phyloP scores from a whole-genome alignment of 2,797 vertebrate species.

The Chelonia mydas region DNA sequence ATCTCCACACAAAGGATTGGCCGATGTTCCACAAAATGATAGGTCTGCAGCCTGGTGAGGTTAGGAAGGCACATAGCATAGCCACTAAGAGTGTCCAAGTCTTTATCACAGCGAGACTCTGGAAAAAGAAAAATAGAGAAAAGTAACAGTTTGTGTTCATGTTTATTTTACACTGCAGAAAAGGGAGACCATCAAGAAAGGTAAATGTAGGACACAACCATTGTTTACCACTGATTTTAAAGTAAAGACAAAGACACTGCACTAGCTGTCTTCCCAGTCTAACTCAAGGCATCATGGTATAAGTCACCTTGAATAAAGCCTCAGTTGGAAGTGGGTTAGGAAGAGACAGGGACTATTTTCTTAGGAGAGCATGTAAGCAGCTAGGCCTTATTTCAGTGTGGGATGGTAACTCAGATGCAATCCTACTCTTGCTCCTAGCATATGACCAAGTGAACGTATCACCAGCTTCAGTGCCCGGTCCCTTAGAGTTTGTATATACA shows the following conservation, averaged over 20 bases:
- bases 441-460: background rate
- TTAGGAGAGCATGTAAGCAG: background rate
- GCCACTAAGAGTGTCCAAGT: conserved; percentile 95
- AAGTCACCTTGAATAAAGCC: background rate
- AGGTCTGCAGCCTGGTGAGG: conserved; percentile 89
- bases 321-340: background rate
- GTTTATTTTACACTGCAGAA: background rate
- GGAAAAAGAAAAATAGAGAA: background rate
- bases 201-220: background rate
- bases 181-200: background rate
- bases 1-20: conserved; percentile 96
- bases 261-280: background rate
- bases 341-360: background rate
- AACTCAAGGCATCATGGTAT: background rate
- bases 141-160: background rate
- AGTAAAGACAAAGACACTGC: background rate
- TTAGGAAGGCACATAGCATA: conserved; percentile 97
- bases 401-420: background rate
- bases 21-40: conserved; percentile 85
- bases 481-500: background rate
- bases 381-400: background rate
- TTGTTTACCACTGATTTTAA: background rate
- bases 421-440: background rate
- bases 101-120: conserved; percentile 96
- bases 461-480: background rate